Evolutionary conservation across 35 echinoderm and acorn worm species (phyloP), one percentile per base, ranked within the genome.

Genomic region (Stichopus chloronotus): DNA sequence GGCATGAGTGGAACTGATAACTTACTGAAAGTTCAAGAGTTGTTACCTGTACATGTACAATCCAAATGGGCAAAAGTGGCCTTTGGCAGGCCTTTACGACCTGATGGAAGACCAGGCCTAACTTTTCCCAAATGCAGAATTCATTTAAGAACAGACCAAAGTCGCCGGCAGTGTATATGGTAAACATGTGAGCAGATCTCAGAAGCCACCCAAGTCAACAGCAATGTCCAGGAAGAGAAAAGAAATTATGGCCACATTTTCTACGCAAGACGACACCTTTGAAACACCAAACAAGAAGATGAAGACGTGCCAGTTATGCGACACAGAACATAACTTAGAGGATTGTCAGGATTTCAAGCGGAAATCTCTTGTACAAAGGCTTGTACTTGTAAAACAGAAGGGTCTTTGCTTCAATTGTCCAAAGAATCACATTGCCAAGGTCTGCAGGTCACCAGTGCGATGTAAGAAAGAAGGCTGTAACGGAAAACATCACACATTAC

Each of bases 41-140:
- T 10, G n/a, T n/a, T n/a, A n/a, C n/a, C n/a, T n/a, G n/a, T n/a
- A n/a, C n/a, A n/a, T n/a, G n/a, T n/a, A n/a, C 79, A 82, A 54
- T 82, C 79, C 24, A 82, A 53, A 54, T 82, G 79, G 79, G 79
- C 79, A 4, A 55, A 55, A 13, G 25, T 54, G 43, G 79, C 43
- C 4, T 25, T 79, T 17, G n/a, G n/a, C n/a, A n/a, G n/a, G n/a
- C n/a, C n/a, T n/a, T 74, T 78, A 82, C 79, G 79, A 4, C 8
- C 9, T 82, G 43, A 82, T 82, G 79, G 79, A 82, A 82, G 55
- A 54, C 9, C 30, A 82, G 79, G 79, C 79, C 79, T 12, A 82
- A 82, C 87, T 94, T 94, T 91, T 77, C 56, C 53, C 87, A 79
- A 22, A 94, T 94, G 93, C 93, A 55, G 74, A 78, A 63, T 94